Evolutionary conservation across 2,888 invertebrate species (phyloP).

Genomic region (Aspidapion aeneum): DNA sequence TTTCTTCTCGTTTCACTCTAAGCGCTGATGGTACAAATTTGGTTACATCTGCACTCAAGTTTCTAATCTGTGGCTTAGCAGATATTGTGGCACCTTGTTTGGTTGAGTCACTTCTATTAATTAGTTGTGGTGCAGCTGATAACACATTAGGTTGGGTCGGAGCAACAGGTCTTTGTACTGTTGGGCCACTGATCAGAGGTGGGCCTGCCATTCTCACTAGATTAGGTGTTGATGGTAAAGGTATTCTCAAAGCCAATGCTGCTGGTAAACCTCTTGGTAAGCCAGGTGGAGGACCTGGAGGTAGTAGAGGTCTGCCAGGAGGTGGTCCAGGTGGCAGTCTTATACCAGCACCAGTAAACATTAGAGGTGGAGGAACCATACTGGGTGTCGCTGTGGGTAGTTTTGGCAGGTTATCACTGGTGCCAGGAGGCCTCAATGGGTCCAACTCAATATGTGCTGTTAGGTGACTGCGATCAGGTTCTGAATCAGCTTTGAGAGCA

Average conservation of each 20-base stretch:
- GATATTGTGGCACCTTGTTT: constrained; percentile 75
- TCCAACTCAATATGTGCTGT: constrained; percentile 31
- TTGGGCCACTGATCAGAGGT: constrained; percentile 29
- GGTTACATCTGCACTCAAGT: constrained; percentile 91
- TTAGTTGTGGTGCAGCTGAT: constrained; percentile 78
- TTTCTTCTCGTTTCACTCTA: constrained; percentile 85
- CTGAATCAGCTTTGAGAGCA: constrained; percentile 47
- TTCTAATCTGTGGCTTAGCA: constrained; percentile 95
- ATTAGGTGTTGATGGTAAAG: constrained; percentile 52
- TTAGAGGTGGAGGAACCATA: constrained; percentile 46
- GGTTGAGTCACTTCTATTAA: constrained; percentile 55
- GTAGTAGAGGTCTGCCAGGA: constrained; percentile 47
- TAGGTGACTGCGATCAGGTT: constrained; percentile 23
- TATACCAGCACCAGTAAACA: constrained; percentile 39
- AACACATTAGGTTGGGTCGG: constrained; percentile 61
- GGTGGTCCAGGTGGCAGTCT: constrained; percentile 53
- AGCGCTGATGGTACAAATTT: constrained; percentile 92
- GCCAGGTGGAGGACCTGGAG: constrained; percentile 57
- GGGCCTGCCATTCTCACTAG: constrained; percentile 42
- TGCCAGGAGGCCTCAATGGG: constrained; percentile 41
- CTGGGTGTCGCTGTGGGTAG: constrained; percentile 31
- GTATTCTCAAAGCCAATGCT: constrained; percentile 53
- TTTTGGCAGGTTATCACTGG: constrained; percentile 38
- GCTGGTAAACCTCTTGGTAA: constrained; percentile 54
- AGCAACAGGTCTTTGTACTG: constrained; percentile 30